Base-by-base conservation (phyloP, 1,140 invertebrate species). In the Leptoteleia sp. region DNA sequence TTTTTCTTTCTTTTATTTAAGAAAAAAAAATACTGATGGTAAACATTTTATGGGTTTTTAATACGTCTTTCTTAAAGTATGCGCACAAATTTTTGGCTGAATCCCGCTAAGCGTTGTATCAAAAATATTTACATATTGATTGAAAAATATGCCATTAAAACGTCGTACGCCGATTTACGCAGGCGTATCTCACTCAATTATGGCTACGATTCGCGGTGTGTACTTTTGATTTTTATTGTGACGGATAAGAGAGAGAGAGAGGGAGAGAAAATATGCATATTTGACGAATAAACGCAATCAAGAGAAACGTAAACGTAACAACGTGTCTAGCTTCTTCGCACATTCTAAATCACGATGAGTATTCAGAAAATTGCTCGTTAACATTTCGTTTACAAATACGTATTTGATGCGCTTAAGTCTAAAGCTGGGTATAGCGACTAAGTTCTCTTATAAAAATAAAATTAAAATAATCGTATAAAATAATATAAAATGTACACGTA, bases 391-490 rank as follows among this genome's bases (percentile, higher is more conserved):
- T 73, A 81, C 81, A 83, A 82, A 85, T 83, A 67, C 38, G 59
- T 61, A 4, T 9, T 57, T 25, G 15, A 38, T 68, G 12, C 22
- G 9, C 55, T 62, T 76, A 76, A 67, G 22, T 65, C 54, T 67
- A 72, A 3, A 55, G 27, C 64, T 68, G 61, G 43, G 80, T n/a
- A n/a, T 84, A 76, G 78, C 75, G 65, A 82, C 81, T 84, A 83
- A 82, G 80, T 77, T 75, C 37, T 43, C 79, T 84, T 84, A 84
- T 81, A 85, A 85, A 86, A 87, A 83, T 83, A 84, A 84, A 86
- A 84, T 84, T 84, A 70, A 85, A 85, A 85, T 85, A 84, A 87
- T 77, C 79, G 82, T 86, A 84, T 65, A 87, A 84, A 86, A 83
- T 85, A 81, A 83, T 85, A 86, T 86, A 83, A 80, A 83, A 83